Conservation (phyloP, 2,113 vertebrate genomes). For the Gallinago paraguaiae region DNA sequence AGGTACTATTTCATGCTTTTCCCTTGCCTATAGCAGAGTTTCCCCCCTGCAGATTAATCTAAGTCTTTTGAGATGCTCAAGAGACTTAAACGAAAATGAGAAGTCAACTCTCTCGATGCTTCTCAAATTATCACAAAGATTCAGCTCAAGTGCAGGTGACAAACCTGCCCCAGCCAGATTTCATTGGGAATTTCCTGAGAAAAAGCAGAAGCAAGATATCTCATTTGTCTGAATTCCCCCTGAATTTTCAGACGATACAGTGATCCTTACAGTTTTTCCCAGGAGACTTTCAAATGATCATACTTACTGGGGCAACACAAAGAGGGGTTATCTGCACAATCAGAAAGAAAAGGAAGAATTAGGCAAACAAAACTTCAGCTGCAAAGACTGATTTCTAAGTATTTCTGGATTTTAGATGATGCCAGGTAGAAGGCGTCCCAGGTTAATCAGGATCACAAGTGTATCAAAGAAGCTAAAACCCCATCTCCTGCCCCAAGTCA, state of each 20-base stretch:
- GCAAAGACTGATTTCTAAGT: neutral
- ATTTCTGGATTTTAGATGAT: neutral
- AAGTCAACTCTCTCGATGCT: neutral
- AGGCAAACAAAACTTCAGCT: neutral
- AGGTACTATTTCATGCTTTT: neutral
- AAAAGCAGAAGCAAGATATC: neutral
- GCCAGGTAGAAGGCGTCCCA: neutral
- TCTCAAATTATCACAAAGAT: neutral
- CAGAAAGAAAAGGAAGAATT: neutral
- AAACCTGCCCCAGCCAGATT: neutral
- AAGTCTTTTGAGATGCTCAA: neutral
- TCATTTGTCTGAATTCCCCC: neutral
- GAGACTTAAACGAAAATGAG: accelerated
- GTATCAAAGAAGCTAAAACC: neutral
- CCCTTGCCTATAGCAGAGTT: neutral
- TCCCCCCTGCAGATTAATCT: neutral
- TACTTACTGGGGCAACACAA: neutral
- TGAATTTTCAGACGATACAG: neutral
- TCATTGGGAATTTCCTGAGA: neutral
- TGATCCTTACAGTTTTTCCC: neutral
- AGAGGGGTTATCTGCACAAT: neutral
- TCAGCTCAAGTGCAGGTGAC: neutral
- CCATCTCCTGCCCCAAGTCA: neutral
- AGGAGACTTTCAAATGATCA: neutral
- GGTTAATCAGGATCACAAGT: neutral